phyloP scores from a whole-genome alignment of 92 coral and sea anemone species.

The Zoanthus sociatus region DNA sequence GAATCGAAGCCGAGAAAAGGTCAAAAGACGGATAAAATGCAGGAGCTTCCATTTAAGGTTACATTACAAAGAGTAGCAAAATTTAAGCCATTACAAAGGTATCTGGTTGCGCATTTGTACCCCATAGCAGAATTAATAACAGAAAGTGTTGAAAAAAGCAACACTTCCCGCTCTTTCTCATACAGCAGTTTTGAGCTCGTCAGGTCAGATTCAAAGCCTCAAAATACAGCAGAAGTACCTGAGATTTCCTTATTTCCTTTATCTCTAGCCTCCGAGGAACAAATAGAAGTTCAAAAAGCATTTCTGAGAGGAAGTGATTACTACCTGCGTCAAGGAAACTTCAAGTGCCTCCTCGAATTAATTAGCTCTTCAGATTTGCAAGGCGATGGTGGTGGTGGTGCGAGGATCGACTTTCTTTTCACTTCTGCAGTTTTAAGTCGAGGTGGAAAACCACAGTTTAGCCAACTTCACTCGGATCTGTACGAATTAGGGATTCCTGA shows the following conservation, averaged over 20 bases:
- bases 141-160: constrained; percentile 56
- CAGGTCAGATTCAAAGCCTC: constrained; percentile 63
- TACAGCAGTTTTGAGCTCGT: constrained; percentile 75
- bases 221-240: constrained; percentile 55
- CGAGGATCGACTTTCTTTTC: constrained; percentile 80
- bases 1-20: background rate
- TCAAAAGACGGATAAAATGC: constrained; percentile 26
- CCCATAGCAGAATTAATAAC: constrained; percentile 83
- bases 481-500: constrained; percentile 72
- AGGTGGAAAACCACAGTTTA: constrained; percentile 71
- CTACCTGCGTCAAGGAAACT: constrained; percentile 79
- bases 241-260: constrained; percentile 78
- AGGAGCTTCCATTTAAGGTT: constrained; percentile 74
- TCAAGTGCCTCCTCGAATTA: constrained; percentile 82
- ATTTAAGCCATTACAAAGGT: constrained; percentile 89
- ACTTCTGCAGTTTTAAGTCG: constrained; percentile 81
- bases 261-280: constrained; percentile 72
- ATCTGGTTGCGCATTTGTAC: constrained; percentile 80
- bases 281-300: constrained; percentile 73
- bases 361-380: constrained; percentile 74
- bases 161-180: constrained; percentile 48
- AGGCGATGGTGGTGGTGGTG: constrained; percentile 76
- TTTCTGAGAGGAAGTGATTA: constrained; percentile 77
- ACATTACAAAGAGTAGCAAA: constrained; percentile 69
- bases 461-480: constrained; percentile 53